A percentile compares a stretch with the other conserved stretches of the same genome.
phyloP scores from a whole-genome alignment of 2,888 invertebrate genomes.

The Galerucella calmariensis region DNA sequence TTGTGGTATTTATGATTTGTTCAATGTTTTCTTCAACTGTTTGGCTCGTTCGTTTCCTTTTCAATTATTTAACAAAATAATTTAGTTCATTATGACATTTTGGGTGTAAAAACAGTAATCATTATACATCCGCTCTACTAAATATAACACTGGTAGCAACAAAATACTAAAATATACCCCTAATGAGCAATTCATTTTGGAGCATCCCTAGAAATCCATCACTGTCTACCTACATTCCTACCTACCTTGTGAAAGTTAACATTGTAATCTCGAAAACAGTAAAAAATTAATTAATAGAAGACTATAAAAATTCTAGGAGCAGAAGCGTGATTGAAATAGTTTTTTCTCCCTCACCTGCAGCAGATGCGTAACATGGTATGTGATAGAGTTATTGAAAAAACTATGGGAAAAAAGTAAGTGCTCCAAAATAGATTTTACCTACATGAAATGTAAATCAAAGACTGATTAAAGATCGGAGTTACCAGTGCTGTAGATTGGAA shows the following conservation, averaged over 20 bases:
- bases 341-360: conserved; percentile 41
- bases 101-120: too few species aligned
- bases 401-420: conserved; percentile 29
- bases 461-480: neutral
- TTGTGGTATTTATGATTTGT: too few species aligned
- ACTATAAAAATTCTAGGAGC: conserved; percentile 22
- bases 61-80: too few species aligned
- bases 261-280: neutral
- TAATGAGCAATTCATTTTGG: conserved; percentile 9
- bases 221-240: conserved; percentile 13
- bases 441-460: neutral
- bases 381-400: conserved; percentile 35
- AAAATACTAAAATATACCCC: neutral
- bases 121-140: too few species aligned
- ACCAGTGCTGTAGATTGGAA: neutral
- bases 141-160: neutral
- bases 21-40: too few species aligned
- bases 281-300: conserved; percentile 35
- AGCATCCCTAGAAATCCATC: neutral
- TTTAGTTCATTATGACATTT: too few species aligned
- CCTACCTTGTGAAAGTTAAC: neutral
- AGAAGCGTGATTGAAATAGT: conserved; percentile 32
- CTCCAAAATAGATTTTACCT: conserved; percentile 23
- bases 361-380: conserved; percentile 42
- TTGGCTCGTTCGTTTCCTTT: too few species aligned